Conservation (phyloP, 2,888 invertebrate species). For the Teleiodes luculella region DNA sequence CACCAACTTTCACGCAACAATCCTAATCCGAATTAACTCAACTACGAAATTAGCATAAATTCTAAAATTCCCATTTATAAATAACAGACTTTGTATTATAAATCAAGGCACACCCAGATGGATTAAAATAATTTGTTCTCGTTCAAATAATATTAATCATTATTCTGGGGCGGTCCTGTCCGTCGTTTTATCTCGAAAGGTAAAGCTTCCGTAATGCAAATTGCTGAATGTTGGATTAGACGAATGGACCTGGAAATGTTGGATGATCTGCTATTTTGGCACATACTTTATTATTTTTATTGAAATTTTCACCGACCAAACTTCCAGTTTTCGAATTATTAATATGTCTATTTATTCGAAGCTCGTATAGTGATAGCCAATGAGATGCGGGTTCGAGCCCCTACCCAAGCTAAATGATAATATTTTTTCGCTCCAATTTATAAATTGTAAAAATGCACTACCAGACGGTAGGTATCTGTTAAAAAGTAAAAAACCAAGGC, state of each 20-base stretch:
- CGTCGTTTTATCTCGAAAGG: conserved; percentile 16
- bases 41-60: background rate
- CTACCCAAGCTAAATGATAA: too few relatives aligned
- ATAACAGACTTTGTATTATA: background rate
- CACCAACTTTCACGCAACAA: too few relatives aligned
- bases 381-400: too few relatives aligned
- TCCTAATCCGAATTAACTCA: background rate
- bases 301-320: too few relatives aligned
- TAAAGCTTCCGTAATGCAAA: conserved; percentile 14
- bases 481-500: too few relatives aligned
- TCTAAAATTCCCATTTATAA: background rate
- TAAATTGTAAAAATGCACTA: too few relatives aligned
- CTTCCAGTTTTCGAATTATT: too few relatives aligned
- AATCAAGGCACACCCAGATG: background rate
- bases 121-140: conserved; percentile 7
- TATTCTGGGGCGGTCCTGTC: conserved; percentile 2
- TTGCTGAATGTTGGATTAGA: conserved; percentile 25
- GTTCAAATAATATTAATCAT: background rate
- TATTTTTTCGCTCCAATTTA: too few relatives aligned
- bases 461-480: too few relatives aligned
- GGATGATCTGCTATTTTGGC: background rate
- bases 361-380: too few relatives aligned
- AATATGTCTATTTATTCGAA: too few relatives aligned
- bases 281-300: background rate
- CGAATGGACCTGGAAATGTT: conserved; percentile 16